Conservation (phyloP, 2,113 vertebrate genomes). For the Brachirus orientalis region DNA sequence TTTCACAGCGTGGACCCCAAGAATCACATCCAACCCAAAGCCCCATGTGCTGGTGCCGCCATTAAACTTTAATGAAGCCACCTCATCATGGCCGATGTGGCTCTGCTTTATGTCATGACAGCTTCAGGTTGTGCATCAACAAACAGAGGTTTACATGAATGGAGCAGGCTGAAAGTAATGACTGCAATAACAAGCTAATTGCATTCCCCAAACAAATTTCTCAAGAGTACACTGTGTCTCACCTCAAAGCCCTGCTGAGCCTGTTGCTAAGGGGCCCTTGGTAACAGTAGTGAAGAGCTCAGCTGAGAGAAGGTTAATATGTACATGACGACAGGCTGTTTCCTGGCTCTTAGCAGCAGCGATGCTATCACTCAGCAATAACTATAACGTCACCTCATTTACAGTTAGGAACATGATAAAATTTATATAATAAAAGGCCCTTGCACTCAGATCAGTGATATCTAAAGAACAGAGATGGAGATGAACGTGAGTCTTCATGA, state of each 20-base stretch:
- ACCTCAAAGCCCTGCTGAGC: constrained; percentile 38
- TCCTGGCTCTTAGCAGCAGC: not conserved
- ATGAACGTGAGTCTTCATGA: no score
- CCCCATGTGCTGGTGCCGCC: not conserved
- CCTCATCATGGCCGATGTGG: not conserved
- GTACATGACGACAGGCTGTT: constrained; percentile 17
- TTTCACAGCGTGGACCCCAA: not conserved
- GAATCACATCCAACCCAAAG: not conserved
- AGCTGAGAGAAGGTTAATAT: constrained; percentile 51
- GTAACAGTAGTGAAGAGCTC: constrained; percentile 42
- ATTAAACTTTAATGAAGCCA: not conserved
- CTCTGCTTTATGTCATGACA: constrained; percentile 3
- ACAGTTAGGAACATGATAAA: not conserved
- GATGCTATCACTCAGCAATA: not conserved
- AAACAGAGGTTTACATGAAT: constrained; percentile 5
- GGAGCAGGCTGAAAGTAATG: constrained; percentile 17
- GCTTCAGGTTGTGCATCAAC: constrained; percentile 13
- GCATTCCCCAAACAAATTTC: constrained; percentile 47
- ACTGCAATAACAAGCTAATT: constrained; percentile 33
- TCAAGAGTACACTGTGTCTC: constrained; percentile 35
- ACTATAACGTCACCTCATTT: constrained; percentile 10
- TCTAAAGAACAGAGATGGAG: no score
- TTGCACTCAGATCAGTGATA: no score
- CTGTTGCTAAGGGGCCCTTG: constrained; percentile 67
- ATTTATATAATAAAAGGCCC: not conserved